phyloP scores from a whole-genome alignment of 2,888 invertebrate species.

The Diarsia dahlii region DNA sequence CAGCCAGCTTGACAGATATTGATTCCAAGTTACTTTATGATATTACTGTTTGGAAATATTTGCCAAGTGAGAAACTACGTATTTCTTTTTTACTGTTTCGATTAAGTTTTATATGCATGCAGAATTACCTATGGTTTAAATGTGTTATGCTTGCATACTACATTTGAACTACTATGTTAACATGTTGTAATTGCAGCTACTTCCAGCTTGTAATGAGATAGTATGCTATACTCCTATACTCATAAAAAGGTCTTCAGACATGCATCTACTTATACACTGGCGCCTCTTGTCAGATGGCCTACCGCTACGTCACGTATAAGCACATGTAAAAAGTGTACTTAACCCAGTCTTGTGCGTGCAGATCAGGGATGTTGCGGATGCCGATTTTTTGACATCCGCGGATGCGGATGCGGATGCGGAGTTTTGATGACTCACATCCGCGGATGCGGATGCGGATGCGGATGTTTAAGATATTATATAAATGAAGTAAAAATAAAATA shows the following conservation, averaged over 20 bases:
- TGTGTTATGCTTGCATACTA: background rate
- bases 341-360: constrained; percentile 29
- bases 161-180: constrained; percentile 6
- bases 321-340: constrained; percentile 35
- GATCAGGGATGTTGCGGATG: no score
- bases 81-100: constrained; percentile 21
- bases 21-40: background rate
- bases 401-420: no score
- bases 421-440: no score
- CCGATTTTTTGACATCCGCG: no score
- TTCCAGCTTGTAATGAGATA: constrained; percentile 21
- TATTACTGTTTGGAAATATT: constrained; percentile 6
- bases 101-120: constrained; percentile 23
- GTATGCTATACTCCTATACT: background rate
- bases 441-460: no score
- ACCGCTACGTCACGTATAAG: constrained; percentile 18
- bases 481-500: no score
- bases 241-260: constrained; percentile 23
- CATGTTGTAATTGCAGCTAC: background rate
- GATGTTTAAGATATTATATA: no score
- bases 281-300: constrained; percentile 28
- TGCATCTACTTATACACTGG: constrained; percentile 22
- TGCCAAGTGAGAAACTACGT: constrained; percentile 5
- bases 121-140: background rate
- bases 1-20: no score